phyloP scores from a whole-genome alignment of 2,888 invertebrate species.

The Cylloceria caligata region DNA sequence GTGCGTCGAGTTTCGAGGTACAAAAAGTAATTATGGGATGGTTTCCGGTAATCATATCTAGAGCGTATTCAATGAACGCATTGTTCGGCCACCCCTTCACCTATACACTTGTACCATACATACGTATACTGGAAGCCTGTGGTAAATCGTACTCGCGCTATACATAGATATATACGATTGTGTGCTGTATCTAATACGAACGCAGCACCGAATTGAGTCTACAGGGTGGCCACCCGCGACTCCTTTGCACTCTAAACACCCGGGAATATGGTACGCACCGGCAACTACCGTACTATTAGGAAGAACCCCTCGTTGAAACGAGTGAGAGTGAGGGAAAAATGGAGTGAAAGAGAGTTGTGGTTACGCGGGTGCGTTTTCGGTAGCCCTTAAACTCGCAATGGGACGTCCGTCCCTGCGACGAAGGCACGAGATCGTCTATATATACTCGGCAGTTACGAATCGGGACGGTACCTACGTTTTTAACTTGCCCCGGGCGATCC shows the following conservation, averaged over 20 bases:
- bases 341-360: conserved; percentile 38
- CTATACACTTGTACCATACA: conserved; percentile 73
- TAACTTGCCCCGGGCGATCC: conserved; percentile 35
- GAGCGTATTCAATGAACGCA: conserved; percentile 83
- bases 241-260: conserved; percentile 55
- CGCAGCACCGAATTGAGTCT: conserved; percentile 33
- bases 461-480: conserved; percentile 7
- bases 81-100: conserved; percentile 83
- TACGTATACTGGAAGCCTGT: background rate
- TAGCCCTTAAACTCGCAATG: conserved; percentile 70
- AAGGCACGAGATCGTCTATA: conserved; percentile 37
- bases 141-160: conserved; percentile 63
- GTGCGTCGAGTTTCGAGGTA: conserved; percentile 76
- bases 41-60: conserved; percentile 84
- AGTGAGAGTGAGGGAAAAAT: conserved; percentile 31
- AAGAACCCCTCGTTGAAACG: conserved; percentile 54
- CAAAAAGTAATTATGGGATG: conserved; percentile 84
- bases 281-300: conserved; percentile 55
- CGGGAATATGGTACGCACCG: conserved; percentile 22
- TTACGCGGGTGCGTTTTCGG: conserved; percentile 67
- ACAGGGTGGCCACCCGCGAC: conserved; percentile 43
- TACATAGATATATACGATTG: conserved; percentile 5
- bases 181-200: conserved; percentile 42
- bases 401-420: conserved; percentile 68
- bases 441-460: conserved; percentile 32